A percentile compares a stretch with the other conserved stretches of the same genome.
Evolutionary conservation across 2,113 vertebrate genomes (phyloP).

Genomic region (Podilymbus podiceps): DNA sequence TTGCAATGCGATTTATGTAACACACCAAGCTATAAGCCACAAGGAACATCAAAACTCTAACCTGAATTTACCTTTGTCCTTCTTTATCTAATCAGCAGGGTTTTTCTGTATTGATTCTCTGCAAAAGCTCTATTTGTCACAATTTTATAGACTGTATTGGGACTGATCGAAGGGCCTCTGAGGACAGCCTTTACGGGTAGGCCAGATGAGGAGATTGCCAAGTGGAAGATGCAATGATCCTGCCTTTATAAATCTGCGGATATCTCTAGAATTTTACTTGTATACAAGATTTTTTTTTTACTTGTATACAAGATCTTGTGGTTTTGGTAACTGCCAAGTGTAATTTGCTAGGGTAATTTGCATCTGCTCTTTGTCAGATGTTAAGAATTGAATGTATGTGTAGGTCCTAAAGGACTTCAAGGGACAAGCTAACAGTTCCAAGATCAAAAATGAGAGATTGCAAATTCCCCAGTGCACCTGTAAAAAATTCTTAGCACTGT

Average conservation of each 20-base stretch:
- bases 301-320: neutral
- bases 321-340: neutral
- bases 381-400: neutral
- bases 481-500: slow-evolving; percentile 31
- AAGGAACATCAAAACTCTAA: neutral
- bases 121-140: neutral
- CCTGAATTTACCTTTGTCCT: slow-evolving; percentile 12
- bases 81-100: neutral
- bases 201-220: neutral
- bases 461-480: neutral
- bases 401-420: neutral
- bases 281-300: neutral
- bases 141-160: neutral
- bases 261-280: neutral
- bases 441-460: neutral
- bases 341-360: neutral
- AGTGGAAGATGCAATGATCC: neutral
- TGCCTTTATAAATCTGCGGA: neutral
- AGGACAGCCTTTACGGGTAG: neutral
- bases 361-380: neutral
- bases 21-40: neutral
- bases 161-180: neutral
- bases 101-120: neutral
- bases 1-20: neutral
- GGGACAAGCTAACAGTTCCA: neutral